Percentiles rank a stretch among this genome's conserved stretches.
phyloP scores from a whole-genome alignment of 2,113 vertebrate genomes.

The Cyprinodon variegatus region DNA sequence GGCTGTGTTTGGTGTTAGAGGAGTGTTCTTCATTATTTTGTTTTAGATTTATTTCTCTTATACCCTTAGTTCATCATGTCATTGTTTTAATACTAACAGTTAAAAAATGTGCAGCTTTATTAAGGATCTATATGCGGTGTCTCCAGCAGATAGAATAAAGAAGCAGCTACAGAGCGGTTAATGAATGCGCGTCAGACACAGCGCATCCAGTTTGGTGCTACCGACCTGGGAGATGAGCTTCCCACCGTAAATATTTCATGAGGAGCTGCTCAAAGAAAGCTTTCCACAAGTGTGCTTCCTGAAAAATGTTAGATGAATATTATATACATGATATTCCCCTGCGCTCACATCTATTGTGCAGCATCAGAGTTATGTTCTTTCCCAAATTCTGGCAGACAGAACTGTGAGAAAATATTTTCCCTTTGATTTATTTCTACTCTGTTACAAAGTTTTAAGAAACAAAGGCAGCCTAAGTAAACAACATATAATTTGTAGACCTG shows the following conservation, averaged over 20 bases:
- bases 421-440: not conserved
- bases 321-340: constrained; percentile 9
- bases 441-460: not conserved
- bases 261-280: constrained; percentile 24
- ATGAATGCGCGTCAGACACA: constrained; percentile 20
- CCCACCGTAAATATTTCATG: constrained; percentile 68
- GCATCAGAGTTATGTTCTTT: not conserved
- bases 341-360: not conserved
- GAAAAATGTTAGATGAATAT: constrained; percentile 46
- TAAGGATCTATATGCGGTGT: constrained; percentile 11
- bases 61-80: not conserved
- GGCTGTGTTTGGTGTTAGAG: not conserved
- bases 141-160: not conserved
- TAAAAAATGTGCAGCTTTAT: constrained; percentile 4
- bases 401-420: not conserved
- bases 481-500: not conserved
- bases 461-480: not conserved
- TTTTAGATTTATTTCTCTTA: not conserved
- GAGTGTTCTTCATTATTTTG: constrained; percentile 6
- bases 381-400: not conserved
- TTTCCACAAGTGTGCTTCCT: not conserved
- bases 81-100: not conserved
- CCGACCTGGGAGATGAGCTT: constrained; percentile 35
- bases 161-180: constrained; percentile 15
- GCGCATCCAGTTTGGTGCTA: constrained; percentile 9